phyloP scores from a whole-genome alignment of 37 sponge, comb jelly and placozoan genomes.

The Beroe forskalii region DNA sequence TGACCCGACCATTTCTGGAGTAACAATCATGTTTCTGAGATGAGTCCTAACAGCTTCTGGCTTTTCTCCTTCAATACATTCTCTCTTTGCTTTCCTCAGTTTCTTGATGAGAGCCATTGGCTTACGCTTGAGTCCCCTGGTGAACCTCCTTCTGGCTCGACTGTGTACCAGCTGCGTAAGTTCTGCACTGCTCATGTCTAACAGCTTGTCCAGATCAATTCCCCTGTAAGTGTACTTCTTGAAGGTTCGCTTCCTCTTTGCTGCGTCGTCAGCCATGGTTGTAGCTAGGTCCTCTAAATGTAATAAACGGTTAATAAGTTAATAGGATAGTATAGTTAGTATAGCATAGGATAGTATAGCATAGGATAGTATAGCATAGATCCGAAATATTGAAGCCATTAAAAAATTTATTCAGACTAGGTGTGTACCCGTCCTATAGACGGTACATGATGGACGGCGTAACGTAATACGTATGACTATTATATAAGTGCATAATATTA shows the following conservation, averaged over 20 bases:
- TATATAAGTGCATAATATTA: too few species aligned
- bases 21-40: slow-evolving; percentile 96
- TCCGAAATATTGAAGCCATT: too few species aligned
- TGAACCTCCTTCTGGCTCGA: slow-evolving; percentile 90
- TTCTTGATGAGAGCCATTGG: slow-evolving; percentile 85
- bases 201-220: slow-evolving; percentile 95
- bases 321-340: too few species aligned
- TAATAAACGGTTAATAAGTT: too few species aligned
- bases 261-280: slow-evolving; percentile 54
- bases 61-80: slow-evolving; percentile 91
- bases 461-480: too few species aligned
- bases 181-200: slow-evolving; percentile 95
- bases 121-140: slow-evolving; percentile 85
- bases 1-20: slow-evolving; percentile 99
- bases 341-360: too few species aligned
- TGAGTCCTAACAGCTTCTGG: slow-evolving; percentile 98
- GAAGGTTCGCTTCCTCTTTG: slow-evolving; percentile 94
- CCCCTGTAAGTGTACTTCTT: slow-evolving; percentile 97
- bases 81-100: slow-evolving; percentile 97
- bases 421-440: too few species aligned
- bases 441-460: too few species aligned
- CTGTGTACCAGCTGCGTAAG: slow-evolving; percentile 82
- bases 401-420: too few species aligned
- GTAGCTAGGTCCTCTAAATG: too few species aligned
- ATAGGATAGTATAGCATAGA: too few species aligned